Conservation (phyloP, 2,113 vertebrate species). For the Lamprotornis superbus region DNA sequence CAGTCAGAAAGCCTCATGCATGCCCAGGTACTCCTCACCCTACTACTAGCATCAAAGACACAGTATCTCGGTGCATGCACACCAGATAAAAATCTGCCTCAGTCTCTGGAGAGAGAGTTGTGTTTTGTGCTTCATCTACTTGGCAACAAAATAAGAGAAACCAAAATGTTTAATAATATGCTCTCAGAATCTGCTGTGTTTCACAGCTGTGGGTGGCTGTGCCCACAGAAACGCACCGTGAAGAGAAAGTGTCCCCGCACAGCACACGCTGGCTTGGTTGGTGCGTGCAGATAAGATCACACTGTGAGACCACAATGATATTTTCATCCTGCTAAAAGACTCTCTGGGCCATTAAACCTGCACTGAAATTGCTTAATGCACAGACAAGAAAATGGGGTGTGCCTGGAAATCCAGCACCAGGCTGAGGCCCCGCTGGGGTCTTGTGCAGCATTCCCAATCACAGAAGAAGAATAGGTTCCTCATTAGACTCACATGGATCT, state of each 20-base stretch:
- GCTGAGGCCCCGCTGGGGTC: not conserved
- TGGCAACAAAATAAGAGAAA: slow-evolving; percentile 41
- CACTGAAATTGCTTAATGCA: not conserved
- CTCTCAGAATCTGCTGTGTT: slow-evolving; percentile 7
- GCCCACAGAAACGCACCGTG: not conserved
- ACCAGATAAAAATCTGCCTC: not conserved
- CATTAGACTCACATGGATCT: fast-evolving
- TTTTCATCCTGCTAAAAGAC: slow-evolving; percentile 13
- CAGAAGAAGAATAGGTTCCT: not conserved
- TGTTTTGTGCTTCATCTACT: not conserved
- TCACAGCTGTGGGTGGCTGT: slow-evolving; percentile 9
- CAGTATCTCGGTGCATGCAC: not conserved
- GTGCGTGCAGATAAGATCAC: not conserved
- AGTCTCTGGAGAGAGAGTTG: not conserved
- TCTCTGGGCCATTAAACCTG: not conserved
- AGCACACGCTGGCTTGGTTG: not conserved
- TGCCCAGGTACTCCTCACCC: not conserved
- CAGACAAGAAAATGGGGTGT: not conserved
- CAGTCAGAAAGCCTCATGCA: not conserved
- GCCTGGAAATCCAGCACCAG: not conserved
- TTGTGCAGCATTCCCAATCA: not conserved
- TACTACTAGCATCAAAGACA: not conserved
- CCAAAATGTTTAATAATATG: slow-evolving; percentile 28
- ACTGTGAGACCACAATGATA: not conserved
- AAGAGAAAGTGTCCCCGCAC: not conserved